Conservation (phyloP, 2,113 vertebrate genomes). For the Uropsilus gracilis region DNA sequence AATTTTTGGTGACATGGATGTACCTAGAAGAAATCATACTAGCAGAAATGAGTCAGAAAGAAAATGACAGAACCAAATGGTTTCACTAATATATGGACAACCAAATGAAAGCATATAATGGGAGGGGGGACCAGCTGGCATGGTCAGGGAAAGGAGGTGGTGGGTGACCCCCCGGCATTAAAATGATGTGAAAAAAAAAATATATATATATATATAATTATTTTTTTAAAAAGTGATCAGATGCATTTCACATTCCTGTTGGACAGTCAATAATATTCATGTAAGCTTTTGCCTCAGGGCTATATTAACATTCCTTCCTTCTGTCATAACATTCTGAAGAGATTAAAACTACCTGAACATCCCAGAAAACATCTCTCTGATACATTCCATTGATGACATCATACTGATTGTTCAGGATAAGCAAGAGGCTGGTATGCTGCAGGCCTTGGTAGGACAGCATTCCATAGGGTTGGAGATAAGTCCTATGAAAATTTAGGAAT, state of each 20-base stretch:
- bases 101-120: too few relatives aligned
- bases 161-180: too few relatives aligned
- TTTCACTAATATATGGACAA: too few relatives aligned
- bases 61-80: too few relatives aligned
- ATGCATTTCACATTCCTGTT: background rate
- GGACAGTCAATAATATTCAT: background rate
- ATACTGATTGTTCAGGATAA: constrained; percentile 1
- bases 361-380: background rate
- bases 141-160: too few relatives aligned
- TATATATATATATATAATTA: too few relatives aligned
- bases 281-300: constrained; percentile 10
- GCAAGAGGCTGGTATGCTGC: background rate
- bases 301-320: background rate
- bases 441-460: background rate
- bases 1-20: too few relatives aligned
- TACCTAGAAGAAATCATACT: too few relatives aligned
- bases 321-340: background rate
- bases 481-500: background rate
- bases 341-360: background rate
- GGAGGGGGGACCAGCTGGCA: too few relatives aligned
- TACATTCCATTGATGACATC: background rate
- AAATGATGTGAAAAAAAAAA: too few relatives aligned
- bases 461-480: background rate
- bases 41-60: too few relatives aligned
- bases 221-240: too few relatives aligned